Conservation (phyloP, 2,113 vertebrate species). For the Ranitomeya imitator region DNA sequence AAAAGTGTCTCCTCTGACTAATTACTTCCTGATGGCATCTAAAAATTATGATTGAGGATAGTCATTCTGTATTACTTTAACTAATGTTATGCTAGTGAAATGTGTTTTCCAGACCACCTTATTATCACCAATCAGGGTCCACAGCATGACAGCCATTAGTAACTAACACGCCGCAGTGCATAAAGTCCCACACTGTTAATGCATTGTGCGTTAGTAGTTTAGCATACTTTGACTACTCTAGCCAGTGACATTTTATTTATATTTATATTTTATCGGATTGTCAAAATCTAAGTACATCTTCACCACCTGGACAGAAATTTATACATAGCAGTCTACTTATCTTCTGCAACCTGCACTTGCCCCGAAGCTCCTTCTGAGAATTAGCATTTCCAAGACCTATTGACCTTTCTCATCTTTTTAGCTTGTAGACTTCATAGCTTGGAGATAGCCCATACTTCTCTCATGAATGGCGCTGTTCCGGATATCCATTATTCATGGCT, state of each 20-base stretch:
- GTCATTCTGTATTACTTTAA: not conserved
- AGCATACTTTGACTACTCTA: not conserved
- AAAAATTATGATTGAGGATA: not conserved
- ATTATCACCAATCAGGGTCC: not conserved
- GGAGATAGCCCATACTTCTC: conserved; percentile 11
- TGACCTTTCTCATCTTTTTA: conserved; percentile 27
- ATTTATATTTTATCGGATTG: not conserved
- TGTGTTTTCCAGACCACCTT: not conserved
- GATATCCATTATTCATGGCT: conserved; percentile 47
- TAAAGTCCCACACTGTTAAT: not conserved
- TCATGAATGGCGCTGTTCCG: conserved; percentile 1
- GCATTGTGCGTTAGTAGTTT: too few species aligned
- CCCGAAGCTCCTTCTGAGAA: not conserved
- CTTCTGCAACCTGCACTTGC: not conserved
- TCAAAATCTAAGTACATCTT: not conserved
- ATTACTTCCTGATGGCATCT: too few species aligned
- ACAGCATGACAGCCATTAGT: not conserved
- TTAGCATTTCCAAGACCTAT: not conserved
- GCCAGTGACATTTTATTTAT: not conserved
- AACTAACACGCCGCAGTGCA: not conserved
- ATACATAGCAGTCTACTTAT: not conserved
- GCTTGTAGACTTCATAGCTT: conserved; percentile 19
- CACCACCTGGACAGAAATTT: not conserved
- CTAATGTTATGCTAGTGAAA: not conserved
- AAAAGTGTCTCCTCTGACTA: too few species aligned